These are phyloP conservation scores for Ganaspis brasiliensis DNA, from an alignment of 2,888 invertebrate species.

Conservation along the genomic window DNA sequence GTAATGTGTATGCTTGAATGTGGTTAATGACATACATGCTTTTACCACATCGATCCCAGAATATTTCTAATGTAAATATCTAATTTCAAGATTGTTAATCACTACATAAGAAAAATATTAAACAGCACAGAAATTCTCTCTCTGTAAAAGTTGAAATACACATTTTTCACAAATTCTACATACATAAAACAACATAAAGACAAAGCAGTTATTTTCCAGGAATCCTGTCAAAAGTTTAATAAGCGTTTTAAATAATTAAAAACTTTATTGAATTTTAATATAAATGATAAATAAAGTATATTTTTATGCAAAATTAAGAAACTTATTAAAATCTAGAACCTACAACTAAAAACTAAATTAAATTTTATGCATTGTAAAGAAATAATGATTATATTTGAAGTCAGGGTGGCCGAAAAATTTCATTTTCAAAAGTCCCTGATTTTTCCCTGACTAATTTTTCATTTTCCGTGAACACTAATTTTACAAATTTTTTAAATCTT, in stretches of 20 bases:
- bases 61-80: neutral
- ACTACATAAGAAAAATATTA: neutral
- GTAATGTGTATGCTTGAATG: neutral
- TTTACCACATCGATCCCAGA: neutral
- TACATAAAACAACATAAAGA: neutral
- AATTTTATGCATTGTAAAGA: too few species aligned
- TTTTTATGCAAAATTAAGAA: too few species aligned
- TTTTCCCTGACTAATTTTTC: too few species aligned
- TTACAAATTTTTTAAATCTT: too few species aligned
- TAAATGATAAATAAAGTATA: too few species aligned
- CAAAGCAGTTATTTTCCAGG: neutral
- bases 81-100: conserved; percentile 16
- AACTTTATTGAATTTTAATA: neutral
- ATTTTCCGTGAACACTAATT: too few species aligned
- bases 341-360: too few species aligned
- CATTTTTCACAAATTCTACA: neutral
- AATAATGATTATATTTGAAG: too few species aligned
- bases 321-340: too few species aligned
- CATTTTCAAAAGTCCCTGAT: too few species aligned
- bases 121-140: conserved; percentile 13
- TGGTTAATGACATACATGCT: neutral
- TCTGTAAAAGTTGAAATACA: conserved; percentile 10
- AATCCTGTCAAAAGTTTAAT: neutral
- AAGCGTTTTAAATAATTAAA: neutral
- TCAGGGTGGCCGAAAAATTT: too few species aligned